Conservation (phyloP, 2,113 vertebrate genomes). For the Limnothrissa miodon region DNA sequence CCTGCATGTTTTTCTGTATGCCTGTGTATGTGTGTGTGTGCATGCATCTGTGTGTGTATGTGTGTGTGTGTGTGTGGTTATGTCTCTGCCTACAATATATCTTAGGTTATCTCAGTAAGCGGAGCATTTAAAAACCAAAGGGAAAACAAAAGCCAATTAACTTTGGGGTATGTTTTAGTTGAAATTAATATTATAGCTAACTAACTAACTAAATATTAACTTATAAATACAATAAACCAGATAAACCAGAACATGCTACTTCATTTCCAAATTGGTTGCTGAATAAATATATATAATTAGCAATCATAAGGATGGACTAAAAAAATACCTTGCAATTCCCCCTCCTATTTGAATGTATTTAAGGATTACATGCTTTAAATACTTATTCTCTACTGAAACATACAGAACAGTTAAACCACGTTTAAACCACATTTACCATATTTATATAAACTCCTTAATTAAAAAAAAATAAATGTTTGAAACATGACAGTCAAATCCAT, state of each 20-base stretch:
- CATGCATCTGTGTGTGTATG: slow-evolving; percentile 25
- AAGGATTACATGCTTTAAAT: neutral
- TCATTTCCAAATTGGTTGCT: neutral
- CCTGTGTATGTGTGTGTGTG: neutral
- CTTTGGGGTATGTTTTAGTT: too few species aligned
- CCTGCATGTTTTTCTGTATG: neutral
- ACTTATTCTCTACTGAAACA: too few species aligned
- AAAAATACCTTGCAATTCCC: neutral
- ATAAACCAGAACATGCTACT: too few species aligned
- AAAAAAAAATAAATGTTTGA: too few species aligned
- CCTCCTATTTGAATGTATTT: neutral
- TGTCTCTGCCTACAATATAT: neutral
- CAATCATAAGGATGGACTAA: neutral
- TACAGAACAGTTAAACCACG: too few species aligned
- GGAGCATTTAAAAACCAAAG: neutral
- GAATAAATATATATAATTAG: neutral
- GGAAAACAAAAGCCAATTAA: neutral
- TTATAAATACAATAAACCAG: too few species aligned
- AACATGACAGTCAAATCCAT: neutral
- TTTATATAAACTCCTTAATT: too few species aligned
- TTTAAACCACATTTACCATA: too few species aligned
- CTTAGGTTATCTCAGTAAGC: neutral
- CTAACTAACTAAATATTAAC: too few species aligned
- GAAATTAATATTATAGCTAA: too few species aligned
- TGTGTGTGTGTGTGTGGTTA: slow-evolving; percentile 21